Conservation (phyloP, 2,888 invertebrate species). For the Conchocele bisecta region DNA sequence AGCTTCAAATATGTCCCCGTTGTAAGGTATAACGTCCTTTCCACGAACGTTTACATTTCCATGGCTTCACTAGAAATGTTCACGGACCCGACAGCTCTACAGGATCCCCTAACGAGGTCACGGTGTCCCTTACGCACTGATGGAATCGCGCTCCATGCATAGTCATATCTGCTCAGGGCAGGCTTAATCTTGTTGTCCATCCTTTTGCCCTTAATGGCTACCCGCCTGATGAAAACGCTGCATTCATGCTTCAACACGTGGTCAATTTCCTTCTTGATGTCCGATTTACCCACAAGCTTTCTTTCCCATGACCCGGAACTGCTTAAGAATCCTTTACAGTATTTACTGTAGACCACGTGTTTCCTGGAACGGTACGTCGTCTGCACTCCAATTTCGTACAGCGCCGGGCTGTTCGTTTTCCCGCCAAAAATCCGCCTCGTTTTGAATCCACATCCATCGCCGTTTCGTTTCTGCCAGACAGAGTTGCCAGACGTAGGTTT, state of each 20-base stretch:
- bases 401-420: slow-evolving; percentile 25
- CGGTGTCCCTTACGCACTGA: slow-evolving; percentile 2
- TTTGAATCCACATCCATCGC: slow-evolving; percentile 24
- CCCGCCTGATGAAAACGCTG: slow-evolving; percentile 50
- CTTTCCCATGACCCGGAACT: slow-evolving; percentile 54
- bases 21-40: no score
- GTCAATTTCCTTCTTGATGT: slow-evolving; percentile 54
- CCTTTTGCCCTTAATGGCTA: slow-evolving; percentile 33
- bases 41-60: no score
- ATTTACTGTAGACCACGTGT: slow-evolving; percentile 59
- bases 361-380: slow-evolving; percentile 36
- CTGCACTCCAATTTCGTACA: slow-evolving; percentile 61
- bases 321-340: slow-evolving; percentile 38
- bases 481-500: neutral
- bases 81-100: no score
- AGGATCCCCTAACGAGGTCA: no score
- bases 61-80: no score
- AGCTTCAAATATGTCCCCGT: no score
- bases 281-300: slow-evolving; percentile 43
- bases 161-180: slow-evolving; percentile 55
- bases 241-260: slow-evolving; percentile 52
- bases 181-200: slow-evolving; percentile 20
- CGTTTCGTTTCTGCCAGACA: slow-evolving; percentile 26
- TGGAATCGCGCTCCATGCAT: slow-evolving; percentile 44
- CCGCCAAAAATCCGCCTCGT: slow-evolving; percentile 27